A percentile compares a stretch with the other conserved stretches of the same genome.
phyloP scores from a whole-genome alignment of 2,797 vertebrate genomes.

The Pseudocheirus occidentalis region DNA sequence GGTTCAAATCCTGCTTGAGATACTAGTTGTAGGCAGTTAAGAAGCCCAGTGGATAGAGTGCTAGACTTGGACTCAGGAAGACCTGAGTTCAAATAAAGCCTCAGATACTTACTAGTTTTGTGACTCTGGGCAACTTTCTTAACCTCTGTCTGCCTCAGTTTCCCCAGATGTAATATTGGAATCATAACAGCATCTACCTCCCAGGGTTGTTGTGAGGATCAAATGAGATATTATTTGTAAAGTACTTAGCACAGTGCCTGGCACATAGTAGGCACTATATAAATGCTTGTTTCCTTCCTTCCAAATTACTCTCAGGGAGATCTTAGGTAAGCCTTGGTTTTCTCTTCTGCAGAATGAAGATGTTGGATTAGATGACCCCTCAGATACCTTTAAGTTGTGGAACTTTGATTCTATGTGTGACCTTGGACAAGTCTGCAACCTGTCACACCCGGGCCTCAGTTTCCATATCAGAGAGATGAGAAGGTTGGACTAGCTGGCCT shows the following conservation, averaged over 20 bases:
- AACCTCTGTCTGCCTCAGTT: not conserved
- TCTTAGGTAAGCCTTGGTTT: not conserved
- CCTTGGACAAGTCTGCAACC: not conserved
- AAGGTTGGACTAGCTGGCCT: not conserved
- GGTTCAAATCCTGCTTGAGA: not conserved
- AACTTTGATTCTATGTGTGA: not conserved
- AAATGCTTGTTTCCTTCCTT: not conserved
- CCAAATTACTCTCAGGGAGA: not conserved
- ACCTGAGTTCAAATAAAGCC: not conserved
- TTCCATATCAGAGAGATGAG: not conserved
- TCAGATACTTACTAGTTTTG: not conserved
- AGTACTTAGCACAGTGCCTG: not conserved
- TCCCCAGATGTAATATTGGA: not conserved
- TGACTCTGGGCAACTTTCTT: not conserved
- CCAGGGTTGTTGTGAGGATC: not conserved
- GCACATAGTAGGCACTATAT: not conserved
- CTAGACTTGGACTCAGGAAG: not conserved
- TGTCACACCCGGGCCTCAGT: not conserved
- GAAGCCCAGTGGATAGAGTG: not conserved
- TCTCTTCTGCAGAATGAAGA: not conserved
- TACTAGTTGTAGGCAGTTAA: not conserved
- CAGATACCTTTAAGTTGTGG: not conserved
- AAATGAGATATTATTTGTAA: not conserved
- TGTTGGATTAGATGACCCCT: not conserved
- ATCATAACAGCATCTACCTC: not conserved